These are phyloP conservation scores for Aptenodytes patagonicus DNA, from an alignment of 2,113 vertebrate species.

Conservation along the genomic window DNA sequence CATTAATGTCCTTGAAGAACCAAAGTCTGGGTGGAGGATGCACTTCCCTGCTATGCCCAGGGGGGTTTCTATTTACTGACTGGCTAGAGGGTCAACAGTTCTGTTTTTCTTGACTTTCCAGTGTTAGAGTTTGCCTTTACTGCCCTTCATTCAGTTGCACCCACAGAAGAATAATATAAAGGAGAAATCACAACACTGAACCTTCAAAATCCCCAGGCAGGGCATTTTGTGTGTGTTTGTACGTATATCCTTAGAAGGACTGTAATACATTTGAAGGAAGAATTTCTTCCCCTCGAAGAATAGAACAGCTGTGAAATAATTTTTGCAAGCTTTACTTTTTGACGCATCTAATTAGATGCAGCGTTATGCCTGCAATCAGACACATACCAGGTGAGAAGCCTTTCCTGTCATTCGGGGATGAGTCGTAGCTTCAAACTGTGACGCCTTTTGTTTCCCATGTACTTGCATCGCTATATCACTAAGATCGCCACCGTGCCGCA, in stretches of 20 bases:
- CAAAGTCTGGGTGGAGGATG: neutral
- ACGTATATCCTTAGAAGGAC: neutral
- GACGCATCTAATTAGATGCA: slow-evolving; percentile 33
- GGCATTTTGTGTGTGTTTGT: neutral
- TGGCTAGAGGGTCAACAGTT: neutral
- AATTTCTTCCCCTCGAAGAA: neutral
- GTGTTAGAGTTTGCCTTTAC: neutral
- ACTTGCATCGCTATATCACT: neutral
- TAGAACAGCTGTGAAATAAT: neutral
- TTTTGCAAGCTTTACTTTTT: slow-evolving; percentile 24
- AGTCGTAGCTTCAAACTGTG: neutral
- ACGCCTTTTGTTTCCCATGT: neutral
- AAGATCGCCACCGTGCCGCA: neutral
- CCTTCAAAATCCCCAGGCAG: neutral
- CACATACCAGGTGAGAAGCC: neutral
- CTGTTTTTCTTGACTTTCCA: neutral
- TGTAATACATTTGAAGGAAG: neutral
- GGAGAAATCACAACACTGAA: neutral
- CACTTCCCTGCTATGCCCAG: neutral
- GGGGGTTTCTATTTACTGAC: neutral
- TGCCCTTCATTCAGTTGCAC: neutral
- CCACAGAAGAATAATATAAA: neutral
- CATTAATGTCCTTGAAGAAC: slow-evolving; percentile 18
- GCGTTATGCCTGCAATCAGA: neutral
- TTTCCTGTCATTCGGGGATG: neutral